Evolutionary conservation across 1,140 invertebrate genomes (phyloP).

Genomic region (Cotesia vestalis): DNA sequence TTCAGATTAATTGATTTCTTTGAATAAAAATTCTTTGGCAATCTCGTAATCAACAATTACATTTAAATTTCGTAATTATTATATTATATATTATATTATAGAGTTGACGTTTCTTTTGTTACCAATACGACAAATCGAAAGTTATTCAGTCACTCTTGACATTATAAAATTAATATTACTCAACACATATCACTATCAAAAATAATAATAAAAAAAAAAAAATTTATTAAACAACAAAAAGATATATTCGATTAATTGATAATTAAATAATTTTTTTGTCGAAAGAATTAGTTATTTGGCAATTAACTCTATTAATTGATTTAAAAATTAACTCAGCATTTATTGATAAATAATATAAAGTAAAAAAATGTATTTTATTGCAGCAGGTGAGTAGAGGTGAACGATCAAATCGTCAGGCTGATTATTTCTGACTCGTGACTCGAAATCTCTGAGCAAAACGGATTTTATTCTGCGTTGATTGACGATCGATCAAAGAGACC

Average conservation of each 20-base stretch:
- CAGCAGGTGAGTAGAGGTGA: too few relatives aligned
- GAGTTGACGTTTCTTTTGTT: slow-evolving; percentile 5
- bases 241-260: too few relatives aligned
- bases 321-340: too few relatives aligned
- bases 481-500: not conserved
- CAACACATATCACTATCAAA: not conserved
- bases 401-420: too few relatives aligned
- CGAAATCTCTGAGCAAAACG: too few relatives aligned
- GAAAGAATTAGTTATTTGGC: too few relatives aligned
- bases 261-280: too few relatives aligned
- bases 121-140: slow-evolving; percentile 9
- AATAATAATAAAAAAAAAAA: not conserved
- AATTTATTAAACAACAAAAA: not conserved
- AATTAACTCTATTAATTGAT: too few relatives aligned
- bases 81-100: not conserved
- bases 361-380: too few relatives aligned
- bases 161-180: slow-evolving; percentile 4
- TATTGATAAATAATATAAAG: too few relatives aligned
- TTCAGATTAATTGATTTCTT: slow-evolving; percentile 17
- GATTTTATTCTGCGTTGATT: not conserved
- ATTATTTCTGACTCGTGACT: too few relatives aligned
- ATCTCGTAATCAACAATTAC: not conserved
- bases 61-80: slow-evolving; percentile 13
- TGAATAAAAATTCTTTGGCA: slow-evolving; percentile 5
- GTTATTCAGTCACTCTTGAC: slow-evolving; percentile 9